Conservation (phyloP, 2,888 invertebrate species). For the Lasius platythorax region DNA sequence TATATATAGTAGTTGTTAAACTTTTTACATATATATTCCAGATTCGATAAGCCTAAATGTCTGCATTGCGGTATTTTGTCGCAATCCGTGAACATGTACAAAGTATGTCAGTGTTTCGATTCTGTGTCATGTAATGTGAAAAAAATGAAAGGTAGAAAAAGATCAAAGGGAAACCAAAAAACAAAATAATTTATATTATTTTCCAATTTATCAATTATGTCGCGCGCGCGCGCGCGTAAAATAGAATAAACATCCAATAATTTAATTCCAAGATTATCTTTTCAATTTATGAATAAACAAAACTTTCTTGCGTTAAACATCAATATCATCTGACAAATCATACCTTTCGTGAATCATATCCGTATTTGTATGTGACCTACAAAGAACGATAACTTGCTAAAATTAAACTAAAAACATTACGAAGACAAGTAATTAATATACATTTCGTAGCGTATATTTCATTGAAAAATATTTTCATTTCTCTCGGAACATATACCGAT, state of each 20-base stretch:
- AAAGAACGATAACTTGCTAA: neutral
- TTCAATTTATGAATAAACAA: neutral
- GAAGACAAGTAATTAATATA: neutral
- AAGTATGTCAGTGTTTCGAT: slow-evolving; percentile 8
- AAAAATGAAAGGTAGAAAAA: neutral
- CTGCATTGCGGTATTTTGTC: slow-evolving; percentile 49
- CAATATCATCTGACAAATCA: neutral
- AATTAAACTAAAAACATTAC: slow-evolving; percentile 1
- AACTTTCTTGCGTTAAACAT: neutral
- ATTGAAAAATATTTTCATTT: neutral
- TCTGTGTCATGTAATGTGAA: neutral
- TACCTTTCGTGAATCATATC: neutral
- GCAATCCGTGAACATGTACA: slow-evolving; percentile 5
- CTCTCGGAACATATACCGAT: neutral
- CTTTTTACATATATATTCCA: slow-evolving; percentile 10
- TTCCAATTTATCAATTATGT: neutral
- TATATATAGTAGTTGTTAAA: slow-evolving; percentile 8
- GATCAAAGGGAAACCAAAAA: neutral
- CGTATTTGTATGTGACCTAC: neutral
- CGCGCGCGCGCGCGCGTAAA: neutral
- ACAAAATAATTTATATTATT: neutral
- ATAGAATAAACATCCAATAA: neutral
- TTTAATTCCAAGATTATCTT: neutral
- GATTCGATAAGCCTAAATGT: slow-evolving; percentile 33
- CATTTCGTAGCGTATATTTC: neutral